Conservation (phyloP, 2,888 invertebrate genomes). For the Tryphoninae sp. region DNA sequence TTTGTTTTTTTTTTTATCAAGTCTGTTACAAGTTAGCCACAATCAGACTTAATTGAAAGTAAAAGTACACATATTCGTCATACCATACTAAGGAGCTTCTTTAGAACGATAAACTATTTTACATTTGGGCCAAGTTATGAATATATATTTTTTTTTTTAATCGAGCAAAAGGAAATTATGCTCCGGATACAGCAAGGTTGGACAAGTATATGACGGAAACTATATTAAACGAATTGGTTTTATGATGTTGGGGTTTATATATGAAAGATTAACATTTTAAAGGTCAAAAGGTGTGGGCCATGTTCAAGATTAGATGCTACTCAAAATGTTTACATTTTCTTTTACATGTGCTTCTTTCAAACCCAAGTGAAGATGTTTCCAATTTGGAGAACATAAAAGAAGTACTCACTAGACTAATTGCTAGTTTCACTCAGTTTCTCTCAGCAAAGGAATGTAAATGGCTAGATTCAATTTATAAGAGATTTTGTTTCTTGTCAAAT, state of each 20-base stretch:
- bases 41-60: constrained; percentile 56
- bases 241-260: not conserved
- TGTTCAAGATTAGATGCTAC: constrained; percentile 25
- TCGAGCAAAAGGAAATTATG: constrained; percentile 27
- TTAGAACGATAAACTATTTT: constrained; percentile 60
- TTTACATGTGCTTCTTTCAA: constrained; percentile 8
- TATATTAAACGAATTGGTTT: not conserved
- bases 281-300: not conserved
- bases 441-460: constrained; percentile 77
- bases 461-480: constrained; percentile 63
- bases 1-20: constrained; percentile 44
- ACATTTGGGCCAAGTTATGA: constrained; percentile 37
- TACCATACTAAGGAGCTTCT: constrained; percentile 55
- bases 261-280: constrained; percentile 21
- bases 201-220: constrained; percentile 20
- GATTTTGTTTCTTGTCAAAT: constrained; percentile 62
- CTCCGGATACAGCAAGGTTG: constrained; percentile 32
- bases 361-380: constrained; percentile 18
- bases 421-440: constrained; percentile 51
- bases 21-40: constrained; percentile 63
- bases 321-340: constrained; percentile 31
- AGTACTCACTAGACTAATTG: constrained; percentile 56
- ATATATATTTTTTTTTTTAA: constrained; percentile 12
- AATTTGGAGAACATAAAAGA: constrained; percentile 49
- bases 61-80: constrained; percentile 55